A percentile compares a stretch with the other conserved stretches of the same genome.
phyloP scores from a whole-genome alignment of 1,140 invertebrate species.

The Ceratina australensis region DNA sequence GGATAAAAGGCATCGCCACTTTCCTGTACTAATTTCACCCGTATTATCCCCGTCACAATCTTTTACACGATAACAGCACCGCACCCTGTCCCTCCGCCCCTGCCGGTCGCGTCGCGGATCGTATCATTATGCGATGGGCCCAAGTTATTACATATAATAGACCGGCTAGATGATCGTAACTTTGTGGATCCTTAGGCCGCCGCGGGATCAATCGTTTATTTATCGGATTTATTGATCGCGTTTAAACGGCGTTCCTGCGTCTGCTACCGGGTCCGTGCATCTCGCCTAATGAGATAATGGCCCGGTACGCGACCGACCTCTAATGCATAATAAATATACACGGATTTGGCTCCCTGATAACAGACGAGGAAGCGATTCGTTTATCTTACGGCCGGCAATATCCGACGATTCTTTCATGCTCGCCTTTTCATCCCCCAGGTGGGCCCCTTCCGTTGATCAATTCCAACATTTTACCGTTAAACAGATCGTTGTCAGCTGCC shows the following conservation, averaged over 20 bases:
- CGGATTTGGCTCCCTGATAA: conserved; percentile 19
- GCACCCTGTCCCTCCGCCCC: not conserved
- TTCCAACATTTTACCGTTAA: conserved; percentile 24
- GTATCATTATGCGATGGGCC: conserved; percentile 35
- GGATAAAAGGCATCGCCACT: conserved; percentile 43
- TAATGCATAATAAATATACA: conserved; percentile 28
- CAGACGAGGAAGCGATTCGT: conserved; percentile 27
- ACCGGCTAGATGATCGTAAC: conserved; percentile 14
- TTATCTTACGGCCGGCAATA: conserved; percentile 3
- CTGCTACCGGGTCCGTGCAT: not conserved
- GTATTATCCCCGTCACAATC: conserved; percentile 65
- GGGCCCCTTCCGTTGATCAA: conserved; percentile 4
- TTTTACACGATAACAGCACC: conserved; percentile 40
- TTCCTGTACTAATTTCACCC: conserved; percentile 65
- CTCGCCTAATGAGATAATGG: conserved; percentile 14
- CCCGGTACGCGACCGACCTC: not conserved
- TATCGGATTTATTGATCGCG: conserved; percentile 15
- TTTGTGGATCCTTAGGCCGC: conserved; percentile 23
- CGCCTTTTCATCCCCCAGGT: not conserved
- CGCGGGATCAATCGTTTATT: conserved; percentile 22
- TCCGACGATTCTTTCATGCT: not conserved
- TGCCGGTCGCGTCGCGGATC: not conserved
- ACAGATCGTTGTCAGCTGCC: conserved; percentile 4
- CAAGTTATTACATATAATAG: conserved; percentile 37
- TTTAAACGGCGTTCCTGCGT: not conserved